Conservation (phyloP, 2,113 vertebrate species). For the Cynopterus brachyotis region DNA sequence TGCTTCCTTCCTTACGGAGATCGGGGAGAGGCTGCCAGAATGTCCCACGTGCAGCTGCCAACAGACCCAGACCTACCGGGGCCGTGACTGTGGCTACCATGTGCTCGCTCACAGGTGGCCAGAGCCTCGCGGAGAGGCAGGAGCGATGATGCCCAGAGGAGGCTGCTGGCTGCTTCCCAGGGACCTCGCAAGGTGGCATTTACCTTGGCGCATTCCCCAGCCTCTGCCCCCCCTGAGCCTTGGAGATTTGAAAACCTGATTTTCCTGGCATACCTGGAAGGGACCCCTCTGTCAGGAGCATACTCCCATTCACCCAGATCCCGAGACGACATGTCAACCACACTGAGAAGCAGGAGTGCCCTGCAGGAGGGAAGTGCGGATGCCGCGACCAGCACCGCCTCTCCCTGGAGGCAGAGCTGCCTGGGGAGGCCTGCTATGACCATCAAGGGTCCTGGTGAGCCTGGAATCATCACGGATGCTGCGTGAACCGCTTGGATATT, state of each 20-base stretch:
- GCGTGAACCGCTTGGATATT: not conserved
- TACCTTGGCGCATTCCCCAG: constrained; percentile 64
- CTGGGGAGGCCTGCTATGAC: not conserved
- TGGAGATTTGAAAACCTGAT: not conserved
- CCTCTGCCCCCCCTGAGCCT: constrained; percentile 37
- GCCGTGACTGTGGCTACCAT: not conserved
- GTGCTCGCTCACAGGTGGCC: rapidly evolving
- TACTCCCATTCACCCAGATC: constrained; percentile 44
- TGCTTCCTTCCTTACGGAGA: not conserved
- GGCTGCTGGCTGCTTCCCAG: constrained; percentile 28
- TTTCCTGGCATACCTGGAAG: constrained; percentile 45
- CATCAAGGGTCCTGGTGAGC: not conserved
- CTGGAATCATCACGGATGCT: not conserved
- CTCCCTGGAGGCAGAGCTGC: not conserved
- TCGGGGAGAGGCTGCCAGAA: not conserved
- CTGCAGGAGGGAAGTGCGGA: not conserved
- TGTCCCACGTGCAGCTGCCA: not conserved
- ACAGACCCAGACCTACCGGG: not conserved
- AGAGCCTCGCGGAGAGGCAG: not conserved
- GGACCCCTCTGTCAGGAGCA: constrained; percentile 62
- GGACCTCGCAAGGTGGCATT: constrained; percentile 41
- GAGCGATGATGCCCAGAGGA: not conserved
- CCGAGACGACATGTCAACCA: not conserved
- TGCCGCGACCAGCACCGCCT: not conserved
- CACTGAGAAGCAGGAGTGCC: not conserved